A percentile compares a stretch with the other conserved stretches of the same genome.
These are phyloP conservation scores for Calliopsis andreniformis DNA, from an alignment of 1,140 invertebrate genomes.

Conservation along the genomic window DNA sequence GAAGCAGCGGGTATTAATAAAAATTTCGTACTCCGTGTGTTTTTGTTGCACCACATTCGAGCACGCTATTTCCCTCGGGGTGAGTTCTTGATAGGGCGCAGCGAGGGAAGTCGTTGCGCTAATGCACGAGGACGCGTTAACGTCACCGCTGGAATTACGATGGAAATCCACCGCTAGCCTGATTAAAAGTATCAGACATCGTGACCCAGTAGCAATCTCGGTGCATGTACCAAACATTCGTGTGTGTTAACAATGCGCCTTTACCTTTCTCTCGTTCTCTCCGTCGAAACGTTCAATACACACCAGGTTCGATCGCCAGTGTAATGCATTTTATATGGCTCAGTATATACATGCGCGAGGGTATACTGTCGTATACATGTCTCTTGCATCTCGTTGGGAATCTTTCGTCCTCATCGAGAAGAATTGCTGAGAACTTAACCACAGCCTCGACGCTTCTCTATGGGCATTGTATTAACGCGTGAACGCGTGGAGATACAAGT, in stretches of 20 bases:
- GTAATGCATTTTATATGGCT: conserved; percentile 14
- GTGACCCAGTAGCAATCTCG: conserved; percentile 33
- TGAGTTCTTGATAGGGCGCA: neutral
- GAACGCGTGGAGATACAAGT: neutral
- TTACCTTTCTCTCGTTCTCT: neutral
- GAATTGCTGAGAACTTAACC: neutral
- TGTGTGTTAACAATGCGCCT: conserved; percentile 31
- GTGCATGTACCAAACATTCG: conserved; percentile 35
- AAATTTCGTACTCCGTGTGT: neutral
- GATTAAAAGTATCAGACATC: conserved; percentile 42
- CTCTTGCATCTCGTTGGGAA: neutral
- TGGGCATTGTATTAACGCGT: neutral
- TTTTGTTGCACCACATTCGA: neutral
- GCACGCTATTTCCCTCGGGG: neutral
- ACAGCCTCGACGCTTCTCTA: no score
- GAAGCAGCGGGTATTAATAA: neutral
- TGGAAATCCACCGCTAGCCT: conserved; percentile 14
- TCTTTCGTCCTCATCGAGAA: neutral
- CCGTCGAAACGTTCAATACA: neutral
- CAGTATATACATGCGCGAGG: neutral
- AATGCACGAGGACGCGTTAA: conserved; percentile 28
- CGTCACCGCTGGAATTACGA: conserved; percentile 16
- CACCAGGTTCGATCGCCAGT: conserved; percentile 15
- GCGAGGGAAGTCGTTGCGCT: conserved; percentile 11
- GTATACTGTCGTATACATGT: neutral